Conservation (phyloP, 2,113 vertebrate species). For the Vulpes vulpes region DNA sequence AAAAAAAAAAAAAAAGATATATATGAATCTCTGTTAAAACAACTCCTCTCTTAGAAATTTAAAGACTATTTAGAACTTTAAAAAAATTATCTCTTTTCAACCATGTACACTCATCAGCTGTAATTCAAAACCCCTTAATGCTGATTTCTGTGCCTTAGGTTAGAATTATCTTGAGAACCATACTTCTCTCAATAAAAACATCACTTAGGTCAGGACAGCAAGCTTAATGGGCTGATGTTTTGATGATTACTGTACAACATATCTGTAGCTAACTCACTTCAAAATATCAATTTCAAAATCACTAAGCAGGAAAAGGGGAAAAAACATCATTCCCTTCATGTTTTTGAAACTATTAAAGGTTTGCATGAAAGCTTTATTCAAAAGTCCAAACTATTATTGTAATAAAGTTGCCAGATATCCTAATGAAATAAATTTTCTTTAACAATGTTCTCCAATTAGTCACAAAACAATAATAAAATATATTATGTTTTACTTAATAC, state of each 20-base stretch:
- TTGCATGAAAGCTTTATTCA: conserved; percentile 7
- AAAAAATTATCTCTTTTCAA: conserved; percentile 65
- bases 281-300: not conserved
- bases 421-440: conserved; percentile 27
- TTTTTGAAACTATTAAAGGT: not conserved
- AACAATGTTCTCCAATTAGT: conserved; percentile 1
- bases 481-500: not conserved
- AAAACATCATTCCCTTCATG: not conserved
- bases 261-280: conserved; percentile 35
- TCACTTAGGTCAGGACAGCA: conserved; percentile 28
- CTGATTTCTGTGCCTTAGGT: conserved; percentile 45
- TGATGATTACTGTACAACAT: conserved; percentile 31
- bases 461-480: not conserved
- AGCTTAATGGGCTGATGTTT: conserved; percentile 31
- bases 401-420: not conserved
- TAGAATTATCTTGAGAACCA: conserved; percentile 52
- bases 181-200: conserved; percentile 56
- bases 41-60: conserved; percentile 61
- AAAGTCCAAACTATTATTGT: conserved; percentile 29
- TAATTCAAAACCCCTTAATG: conserved; percentile 63
- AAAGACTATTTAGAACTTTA: conserved; percentile 45
- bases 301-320: conserved; percentile 15
- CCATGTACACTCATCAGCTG: conserved; percentile 51
- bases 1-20: not conserved
- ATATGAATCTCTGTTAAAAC: conserved; percentile 58